These are phyloP conservation scores for Trogon surrucura DNA, from an alignment of 2,113 vertebrate genomes.

Conservation along the genomic window DNA sequence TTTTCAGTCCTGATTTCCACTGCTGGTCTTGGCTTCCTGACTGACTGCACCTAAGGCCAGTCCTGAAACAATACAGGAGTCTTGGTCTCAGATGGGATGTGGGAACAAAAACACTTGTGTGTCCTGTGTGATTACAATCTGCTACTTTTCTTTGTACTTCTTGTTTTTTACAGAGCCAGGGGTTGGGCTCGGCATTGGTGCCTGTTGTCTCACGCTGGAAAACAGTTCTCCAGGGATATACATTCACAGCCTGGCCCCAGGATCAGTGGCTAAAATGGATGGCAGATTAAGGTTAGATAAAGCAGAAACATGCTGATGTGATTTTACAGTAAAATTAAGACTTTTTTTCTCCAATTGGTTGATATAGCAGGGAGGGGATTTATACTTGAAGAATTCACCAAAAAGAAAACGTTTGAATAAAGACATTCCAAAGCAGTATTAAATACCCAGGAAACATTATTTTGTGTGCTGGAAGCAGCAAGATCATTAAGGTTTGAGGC, in stretches of 20 bases:
- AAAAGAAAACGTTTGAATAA: not conserved
- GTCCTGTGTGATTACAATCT: not conserved
- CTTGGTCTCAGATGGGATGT: constrained; percentile 14
- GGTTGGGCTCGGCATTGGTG: constrained; percentile 93
- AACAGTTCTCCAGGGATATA: constrained; percentile 91
- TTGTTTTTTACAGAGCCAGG: constrained; percentile 82
- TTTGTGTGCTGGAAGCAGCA: not conserved
- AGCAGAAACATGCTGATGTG: not conserved
- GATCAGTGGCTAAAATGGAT: constrained; percentile 96
- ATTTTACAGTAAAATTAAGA: not conserved
- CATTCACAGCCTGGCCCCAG: constrained; percentile 93
- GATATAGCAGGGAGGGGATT: not conserved
- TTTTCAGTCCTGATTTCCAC: constrained; percentile 37
- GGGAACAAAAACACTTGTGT: constrained; percentile 43
- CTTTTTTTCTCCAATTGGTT: not conserved
- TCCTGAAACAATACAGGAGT: constrained; percentile 34
- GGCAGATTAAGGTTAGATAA: constrained; percentile 87
- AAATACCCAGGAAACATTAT: not conserved
- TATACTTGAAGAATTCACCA: not conserved
- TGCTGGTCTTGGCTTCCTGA: constrained; percentile 36
- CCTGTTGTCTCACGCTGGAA: constrained; percentile 90
- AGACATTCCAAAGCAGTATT: not conserved
- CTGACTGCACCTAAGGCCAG: constrained; percentile 25
- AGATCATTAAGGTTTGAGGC: not conserved
- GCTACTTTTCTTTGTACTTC: not conserved